Evolutionary conservation across 2,797 vertebrate genomes (phyloP), one percentile per base, ranked within the genome.

Genomic region (Clarias fuscus): DNA sequence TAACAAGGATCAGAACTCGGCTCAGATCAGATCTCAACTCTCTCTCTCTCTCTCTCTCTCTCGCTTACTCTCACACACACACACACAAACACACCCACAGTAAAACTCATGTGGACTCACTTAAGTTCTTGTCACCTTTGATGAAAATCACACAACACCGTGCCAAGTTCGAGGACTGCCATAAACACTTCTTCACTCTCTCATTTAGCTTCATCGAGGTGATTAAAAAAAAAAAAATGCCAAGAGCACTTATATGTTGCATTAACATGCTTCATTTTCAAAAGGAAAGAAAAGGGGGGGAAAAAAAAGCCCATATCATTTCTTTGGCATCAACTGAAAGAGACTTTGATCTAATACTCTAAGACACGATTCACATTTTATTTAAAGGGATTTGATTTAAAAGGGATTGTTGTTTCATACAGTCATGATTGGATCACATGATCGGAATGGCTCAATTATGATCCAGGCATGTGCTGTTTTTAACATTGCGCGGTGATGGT

Each of bases 111-210:
- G 93, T 94, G 94, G 94, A 94, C 94, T 92, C 73, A 86, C 87
- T 95, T 93, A 93, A 93, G 56, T 92, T 94, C 94, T 94, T 95
- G 94, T 95, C 94, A 95, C 95, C 94, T 96, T 95, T 95, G 94
- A 95, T 95, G 93, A 93, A 95, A 94, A 93, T 95, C 94, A 94
- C 85, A 93, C 91, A 92, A 93, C 84, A 88, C 84, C 78, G 90
- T 89, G 88, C 92, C 91, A 93, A 94, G 93, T 94, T 91, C 90
- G 88, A 93, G 90, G 91, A 87, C 73, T 14, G 86, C 88, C 78
- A 85, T 89, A 91, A 94, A 94, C 92, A 93, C 91, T 88, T 88
- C 82, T 89, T 90, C 88, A 75, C 87, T 83, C 84, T 75, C 83
- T 82, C 87, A 89, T 89, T 89, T 89, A 70, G 58, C 56, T 81